A percentile compares a stretch with the other conserved stretches of the same genome.
Conservation (phyloP, 2,797 vertebrate species). For the Gila robusta region DNA sequence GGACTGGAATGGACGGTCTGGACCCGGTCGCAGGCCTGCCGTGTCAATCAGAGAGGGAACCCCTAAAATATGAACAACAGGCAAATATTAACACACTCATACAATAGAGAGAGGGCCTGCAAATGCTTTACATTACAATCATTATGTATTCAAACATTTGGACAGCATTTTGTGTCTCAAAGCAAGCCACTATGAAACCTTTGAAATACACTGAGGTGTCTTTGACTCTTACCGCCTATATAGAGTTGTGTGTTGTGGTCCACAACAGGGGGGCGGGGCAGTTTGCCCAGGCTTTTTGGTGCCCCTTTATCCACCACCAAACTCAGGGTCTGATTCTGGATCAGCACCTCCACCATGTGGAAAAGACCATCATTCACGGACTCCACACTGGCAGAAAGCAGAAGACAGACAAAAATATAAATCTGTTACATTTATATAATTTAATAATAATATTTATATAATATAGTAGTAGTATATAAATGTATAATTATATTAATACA, state of each 20-base stretch:
- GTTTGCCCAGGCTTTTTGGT: constrained; percentile 94
- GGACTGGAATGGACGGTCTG: constrained; percentile 87
- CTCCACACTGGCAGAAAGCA: constrained; percentile 84
- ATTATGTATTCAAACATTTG: not conserved
- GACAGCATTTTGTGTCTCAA: not conserved
- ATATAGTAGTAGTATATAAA: not conserved
- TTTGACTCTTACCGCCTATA: constrained; percentile 87
- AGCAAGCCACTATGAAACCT: not conserved
- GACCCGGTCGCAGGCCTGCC: constrained; percentile 87
- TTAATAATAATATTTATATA: not conserved
- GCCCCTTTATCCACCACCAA: constrained; percentile 94
- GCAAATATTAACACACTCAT: not conserved
- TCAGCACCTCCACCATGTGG: constrained; percentile 92
- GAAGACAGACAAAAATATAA: not conserved
- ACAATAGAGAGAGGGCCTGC: not conserved
- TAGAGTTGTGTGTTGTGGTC: constrained; percentile 93
- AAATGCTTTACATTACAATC: not conserved
- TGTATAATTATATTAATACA: not conserved
- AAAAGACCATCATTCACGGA: constrained; percentile 96
- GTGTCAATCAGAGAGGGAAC: constrained; percentile 87
- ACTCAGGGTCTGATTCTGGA: constrained; percentile 94
- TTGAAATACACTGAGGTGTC: not conserved
- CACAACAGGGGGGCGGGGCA: constrained; percentile 87
- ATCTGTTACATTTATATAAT: not conserved
- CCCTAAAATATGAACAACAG: constrained; percentile 74